Conservation (phyloP, 2,888 invertebrate genomes). For the Dysmachus trigonus region DNA sequence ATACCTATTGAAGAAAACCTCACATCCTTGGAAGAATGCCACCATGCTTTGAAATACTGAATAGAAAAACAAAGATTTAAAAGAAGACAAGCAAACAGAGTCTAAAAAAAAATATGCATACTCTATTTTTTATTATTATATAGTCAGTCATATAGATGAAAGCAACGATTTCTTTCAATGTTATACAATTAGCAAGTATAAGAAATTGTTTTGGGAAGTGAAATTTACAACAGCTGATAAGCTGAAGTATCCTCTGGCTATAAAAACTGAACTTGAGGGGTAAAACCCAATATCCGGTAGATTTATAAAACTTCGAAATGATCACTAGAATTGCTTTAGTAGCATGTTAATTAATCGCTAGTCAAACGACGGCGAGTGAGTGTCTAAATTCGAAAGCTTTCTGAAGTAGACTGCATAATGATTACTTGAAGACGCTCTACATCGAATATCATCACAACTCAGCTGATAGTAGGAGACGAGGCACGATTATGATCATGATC, state of each 20-base stretch:
- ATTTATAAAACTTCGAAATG: background rate
- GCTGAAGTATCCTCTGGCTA: background rate
- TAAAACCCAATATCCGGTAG: background rate
- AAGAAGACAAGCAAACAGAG: background rate
- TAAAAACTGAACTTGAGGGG: background rate
- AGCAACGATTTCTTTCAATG: too few species aligned
- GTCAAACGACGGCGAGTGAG: background rate
- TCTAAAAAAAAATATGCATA: background rate
- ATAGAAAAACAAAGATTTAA: background rate
- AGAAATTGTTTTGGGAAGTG: background rate
- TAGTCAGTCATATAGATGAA: background rate
- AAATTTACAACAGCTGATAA: background rate
- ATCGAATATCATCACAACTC: background rate
- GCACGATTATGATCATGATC: background rate
- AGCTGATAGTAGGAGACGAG: background rate
- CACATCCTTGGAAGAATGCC: background rate
- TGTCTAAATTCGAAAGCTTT: background rate
- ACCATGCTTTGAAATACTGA: background rate
- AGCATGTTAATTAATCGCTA: background rate
- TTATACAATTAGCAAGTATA: background rate
- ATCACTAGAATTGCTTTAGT: background rate
- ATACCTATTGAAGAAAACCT: background rate
- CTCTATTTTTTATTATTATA: background rate
- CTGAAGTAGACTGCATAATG: background rate
- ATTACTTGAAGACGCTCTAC: background rate